Conservation (phyloP, 2,113 vertebrate genomes). For the Bombycilla garrulus region DNA sequence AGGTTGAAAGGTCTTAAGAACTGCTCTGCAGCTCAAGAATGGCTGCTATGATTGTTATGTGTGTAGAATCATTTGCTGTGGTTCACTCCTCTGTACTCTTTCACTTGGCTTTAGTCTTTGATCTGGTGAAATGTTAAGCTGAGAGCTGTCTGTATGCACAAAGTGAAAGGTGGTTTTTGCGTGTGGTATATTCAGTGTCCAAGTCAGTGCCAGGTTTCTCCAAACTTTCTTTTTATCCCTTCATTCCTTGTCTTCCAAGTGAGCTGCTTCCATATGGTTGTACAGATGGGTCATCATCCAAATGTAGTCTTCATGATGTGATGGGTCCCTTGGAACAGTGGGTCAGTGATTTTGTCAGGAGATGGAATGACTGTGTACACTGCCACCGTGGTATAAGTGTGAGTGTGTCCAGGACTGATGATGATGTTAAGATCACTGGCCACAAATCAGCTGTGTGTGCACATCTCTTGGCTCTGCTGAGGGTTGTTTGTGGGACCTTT, state of each 20-base stretch:
- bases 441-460: no score
- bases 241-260: accelerated
- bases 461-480: background rate
- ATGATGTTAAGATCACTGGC: background rate
- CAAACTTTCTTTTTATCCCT: background rate
- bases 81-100: background rate
- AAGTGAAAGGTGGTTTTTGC: background rate
- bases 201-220: background rate
- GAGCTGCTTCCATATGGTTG: background rate
- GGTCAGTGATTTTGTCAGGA: background rate
- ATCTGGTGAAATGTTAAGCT: background rate
- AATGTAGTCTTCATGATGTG: background rate
- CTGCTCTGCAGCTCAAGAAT: background rate
- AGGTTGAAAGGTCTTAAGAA: background rate
- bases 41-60: background rate
- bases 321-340: background rate
- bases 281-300: background rate
- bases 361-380: background rate
- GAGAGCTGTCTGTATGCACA: background rate
- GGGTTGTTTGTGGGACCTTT: background rate
- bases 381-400: accelerated
- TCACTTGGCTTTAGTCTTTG: background rate
- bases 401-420: background rate
- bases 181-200: background rate
- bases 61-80: background rate